phyloP scores from a whole-genome alignment of 2,797 vertebrate genomes.

The Sitta carolinensis region DNA sequence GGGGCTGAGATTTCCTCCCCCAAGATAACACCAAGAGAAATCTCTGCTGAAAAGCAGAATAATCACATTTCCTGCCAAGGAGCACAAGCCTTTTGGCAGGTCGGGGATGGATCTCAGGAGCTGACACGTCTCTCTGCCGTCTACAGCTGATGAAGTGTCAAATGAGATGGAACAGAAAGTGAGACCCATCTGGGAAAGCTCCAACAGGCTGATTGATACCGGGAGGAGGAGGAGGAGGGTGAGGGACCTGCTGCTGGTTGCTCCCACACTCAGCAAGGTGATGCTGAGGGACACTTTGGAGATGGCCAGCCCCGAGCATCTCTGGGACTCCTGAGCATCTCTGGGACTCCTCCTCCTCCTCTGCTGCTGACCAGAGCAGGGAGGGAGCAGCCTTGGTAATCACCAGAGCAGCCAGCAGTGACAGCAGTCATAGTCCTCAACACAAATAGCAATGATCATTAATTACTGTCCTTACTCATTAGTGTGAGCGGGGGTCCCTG shows the following conservation, averaged over 20 bases:
- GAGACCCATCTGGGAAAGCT: conserved; percentile 59
- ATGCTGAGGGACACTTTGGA: neutral
- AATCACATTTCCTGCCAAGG: conserved; percentile 23
- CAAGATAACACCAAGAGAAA: neutral
- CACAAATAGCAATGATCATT: conserved; percentile 21
- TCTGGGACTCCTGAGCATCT: neutral
- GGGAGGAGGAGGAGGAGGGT: neutral
- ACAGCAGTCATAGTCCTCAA: neutral
- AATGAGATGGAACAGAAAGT: conserved; percentile 71
- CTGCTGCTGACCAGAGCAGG: rapidly evolving
- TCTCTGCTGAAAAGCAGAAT: neutral
- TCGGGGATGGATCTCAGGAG: conserved; percentile 38
- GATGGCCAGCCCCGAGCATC: rapidly evolving
- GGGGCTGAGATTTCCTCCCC: neutral
- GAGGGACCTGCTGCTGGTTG: neutral
- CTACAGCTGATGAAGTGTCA: conserved; percentile 75
- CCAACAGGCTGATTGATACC: conserved; percentile 14
- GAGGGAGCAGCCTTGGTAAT: neutral
- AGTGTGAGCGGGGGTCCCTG: neutral
- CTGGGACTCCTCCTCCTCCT: neutral
- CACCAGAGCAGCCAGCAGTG: neutral
- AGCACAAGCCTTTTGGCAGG: conserved; percentile 53
- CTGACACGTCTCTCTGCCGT: conserved; percentile 63
- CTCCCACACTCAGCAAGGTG: neutral
- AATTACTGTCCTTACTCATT: conserved; percentile 57